Conservation (phyloP, 2,888 invertebrate genomes). For the Orthosia cruda region DNA sequence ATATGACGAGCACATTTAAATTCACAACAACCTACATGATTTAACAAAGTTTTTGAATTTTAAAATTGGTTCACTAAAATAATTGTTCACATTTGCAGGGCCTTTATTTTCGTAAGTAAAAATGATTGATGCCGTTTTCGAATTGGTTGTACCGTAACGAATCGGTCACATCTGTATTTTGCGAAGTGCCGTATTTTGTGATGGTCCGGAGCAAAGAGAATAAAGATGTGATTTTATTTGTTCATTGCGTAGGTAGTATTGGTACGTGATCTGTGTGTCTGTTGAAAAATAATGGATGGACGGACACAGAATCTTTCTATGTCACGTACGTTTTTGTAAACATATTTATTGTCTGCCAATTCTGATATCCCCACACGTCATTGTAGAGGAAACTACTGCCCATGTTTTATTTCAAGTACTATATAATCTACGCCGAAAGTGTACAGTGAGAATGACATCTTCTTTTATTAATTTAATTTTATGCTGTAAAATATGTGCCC, state of each 20-base stretch:
- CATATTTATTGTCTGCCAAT: not conserved
- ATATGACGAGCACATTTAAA: conserved; percentile 59
- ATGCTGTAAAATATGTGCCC: not conserved
- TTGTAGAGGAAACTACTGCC: not conserved
- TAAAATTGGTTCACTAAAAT: conserved; percentile 22
- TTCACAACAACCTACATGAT: conserved; percentile 40
- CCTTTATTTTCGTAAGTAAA: conserved; percentile 8
- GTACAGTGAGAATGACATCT: not conserved
- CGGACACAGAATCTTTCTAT: not conserved
- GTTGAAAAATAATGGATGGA: not conserved
- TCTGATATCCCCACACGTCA: not conserved
- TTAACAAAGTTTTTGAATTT: conserved; percentile 35
- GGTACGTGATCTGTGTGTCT: not conserved
- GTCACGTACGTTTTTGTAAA: conserved; percentile 5
- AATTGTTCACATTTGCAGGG: conserved; percentile 25
- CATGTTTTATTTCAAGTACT: not conserved
- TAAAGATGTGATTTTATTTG: not conserved
- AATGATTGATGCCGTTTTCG: conserved; percentile 26
- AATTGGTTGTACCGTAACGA: not conserved
- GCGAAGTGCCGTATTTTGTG: not conserved
- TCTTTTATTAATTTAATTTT: not conserved
- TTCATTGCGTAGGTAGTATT: not conserved
- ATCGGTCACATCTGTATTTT: conserved; percentile 19
- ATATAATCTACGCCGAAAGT: not conserved
- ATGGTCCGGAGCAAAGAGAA: not conserved